Evolutionary conservation across 2,113 vertebrate species (phyloP).

Genomic region (Malurus elegans): DNA sequence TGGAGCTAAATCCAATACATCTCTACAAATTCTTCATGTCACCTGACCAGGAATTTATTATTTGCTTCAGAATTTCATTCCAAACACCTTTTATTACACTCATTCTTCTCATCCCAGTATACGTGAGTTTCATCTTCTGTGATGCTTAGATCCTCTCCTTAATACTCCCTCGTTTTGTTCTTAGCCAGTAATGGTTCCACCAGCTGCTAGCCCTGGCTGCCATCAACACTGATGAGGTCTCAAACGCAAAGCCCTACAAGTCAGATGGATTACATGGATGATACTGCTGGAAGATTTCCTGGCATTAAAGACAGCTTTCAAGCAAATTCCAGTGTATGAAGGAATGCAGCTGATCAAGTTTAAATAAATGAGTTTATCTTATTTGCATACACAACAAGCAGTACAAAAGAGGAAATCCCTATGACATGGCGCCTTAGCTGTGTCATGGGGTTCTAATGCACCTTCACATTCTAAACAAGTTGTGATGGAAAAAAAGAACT

Average conservation of each 20-base stretch:
- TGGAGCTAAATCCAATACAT: background rate
- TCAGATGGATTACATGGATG: background rate
- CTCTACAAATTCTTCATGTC: background rate
- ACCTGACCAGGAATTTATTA: background rate
- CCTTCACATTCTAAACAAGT: background rate
- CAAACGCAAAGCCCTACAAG: accelerated
- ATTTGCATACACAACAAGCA: background rate
- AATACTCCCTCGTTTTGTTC: accelerated
- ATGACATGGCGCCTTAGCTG: background rate
- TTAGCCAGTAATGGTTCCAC: background rate
- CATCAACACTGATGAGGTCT: background rate
- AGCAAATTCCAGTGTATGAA: background rate
- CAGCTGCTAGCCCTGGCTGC: background rate
- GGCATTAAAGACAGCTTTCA: background rate
- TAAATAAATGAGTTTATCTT: background rate
- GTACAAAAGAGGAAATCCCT: background rate
- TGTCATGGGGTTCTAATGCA: background rate
- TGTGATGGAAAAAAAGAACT: background rate
- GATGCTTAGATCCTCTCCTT: background rate
- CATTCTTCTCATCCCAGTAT: background rate
- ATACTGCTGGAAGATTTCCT: background rate
- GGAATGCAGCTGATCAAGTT: background rate
- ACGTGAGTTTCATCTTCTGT: background rate
- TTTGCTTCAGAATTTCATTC: background rate
- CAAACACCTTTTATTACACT: background rate